phyloP scores from a whole-genome alignment of 1,140 invertebrate genomes.

The Anadara kagoshimensis region DNA sequence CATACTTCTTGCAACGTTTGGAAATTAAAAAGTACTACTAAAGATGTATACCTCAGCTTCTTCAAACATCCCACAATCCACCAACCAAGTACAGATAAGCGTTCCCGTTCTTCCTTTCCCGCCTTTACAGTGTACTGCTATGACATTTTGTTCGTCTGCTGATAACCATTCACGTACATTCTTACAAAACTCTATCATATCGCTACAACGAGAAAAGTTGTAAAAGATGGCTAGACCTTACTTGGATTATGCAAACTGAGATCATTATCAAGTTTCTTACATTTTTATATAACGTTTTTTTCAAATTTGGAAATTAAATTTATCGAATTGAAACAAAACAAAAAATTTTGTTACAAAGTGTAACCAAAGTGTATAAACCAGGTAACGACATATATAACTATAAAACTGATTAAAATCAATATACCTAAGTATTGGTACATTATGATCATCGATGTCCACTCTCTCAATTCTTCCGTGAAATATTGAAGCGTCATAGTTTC shows the following conservation, averaged over 20 bases:
- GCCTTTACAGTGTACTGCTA: constrained; percentile 81
- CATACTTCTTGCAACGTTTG: too few relatives aligned
- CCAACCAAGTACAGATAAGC: constrained; percentile 78
- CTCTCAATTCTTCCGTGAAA: constrained; percentile 78
- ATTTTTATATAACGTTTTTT: too few relatives aligned
- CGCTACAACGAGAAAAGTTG: constrained; percentile 67
- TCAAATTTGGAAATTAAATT: too few relatives aligned
- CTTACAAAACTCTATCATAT: constrained; percentile 75
- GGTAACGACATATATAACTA: too few relatives aligned
- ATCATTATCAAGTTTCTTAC: too few relatives aligned
- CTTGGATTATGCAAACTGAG: too few relatives aligned
- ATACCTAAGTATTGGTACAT: constrained; percentile 78
- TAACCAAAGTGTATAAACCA: too few relatives aligned
- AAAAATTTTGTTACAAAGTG: too few relatives aligned
- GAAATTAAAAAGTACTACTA: not conserved
- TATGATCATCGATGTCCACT: constrained; percentile 79
- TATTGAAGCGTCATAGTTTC: constrained; percentile 76
- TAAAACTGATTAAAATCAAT: too few relatives aligned
- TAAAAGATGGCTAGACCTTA: too few relatives aligned
- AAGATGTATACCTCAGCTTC: constrained; percentile 69
- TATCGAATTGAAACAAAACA: too few relatives aligned
- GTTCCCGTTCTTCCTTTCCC: constrained; percentile 79
- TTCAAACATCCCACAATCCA: constrained; percentile 76
- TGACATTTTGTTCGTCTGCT: constrained; percentile 76
- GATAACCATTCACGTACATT: constrained; percentile 76